These are phyloP conservation scores for Rotaria macrura DNA, from an alignment of 2,888 invertebrate genomes.

Conservation along the genomic window DNA sequence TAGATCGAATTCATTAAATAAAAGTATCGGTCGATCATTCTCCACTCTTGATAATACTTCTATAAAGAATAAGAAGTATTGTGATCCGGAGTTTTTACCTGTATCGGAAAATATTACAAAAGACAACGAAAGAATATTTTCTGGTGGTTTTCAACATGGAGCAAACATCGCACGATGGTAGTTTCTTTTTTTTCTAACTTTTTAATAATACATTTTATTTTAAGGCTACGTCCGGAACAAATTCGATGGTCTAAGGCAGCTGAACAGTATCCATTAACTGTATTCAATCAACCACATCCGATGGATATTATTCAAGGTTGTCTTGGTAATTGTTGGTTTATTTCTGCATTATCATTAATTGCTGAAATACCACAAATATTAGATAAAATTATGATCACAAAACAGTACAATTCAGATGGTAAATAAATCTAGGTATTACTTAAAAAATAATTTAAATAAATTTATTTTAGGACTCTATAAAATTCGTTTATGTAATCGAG, in stretches of 20 bases:
- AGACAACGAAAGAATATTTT: not conserved
- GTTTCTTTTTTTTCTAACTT: not conserved
- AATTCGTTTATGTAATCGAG: conserved; percentile 76
- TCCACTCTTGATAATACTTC: not conserved
- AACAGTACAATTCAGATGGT: conserved; percentile 11
- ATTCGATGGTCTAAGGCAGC: conserved; percentile 23
- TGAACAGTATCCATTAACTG: conserved; percentile 15
- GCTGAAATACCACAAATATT: conserved; percentile 28
- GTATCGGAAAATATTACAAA: not conserved
- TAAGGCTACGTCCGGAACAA: conserved; percentile 27
- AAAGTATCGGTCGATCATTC: not conserved
- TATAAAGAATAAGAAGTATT: not conserved
- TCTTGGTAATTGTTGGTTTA: conserved; percentile 33
- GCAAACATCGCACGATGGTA: not conserved
- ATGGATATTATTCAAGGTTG: conserved; percentile 33
- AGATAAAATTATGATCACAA: conserved; percentile 16
- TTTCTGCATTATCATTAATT: conserved; percentile 29
- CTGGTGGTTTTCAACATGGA: not conserved
- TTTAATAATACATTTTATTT: not conserved
- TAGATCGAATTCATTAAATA: not conserved
- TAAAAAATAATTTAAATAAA: not conserved
- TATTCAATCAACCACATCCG: conserved; percentile 29
- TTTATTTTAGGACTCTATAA: conserved; percentile 52
- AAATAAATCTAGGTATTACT: not conserved
- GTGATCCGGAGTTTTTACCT: conserved; percentile 1